Evolutionary conservation across 2,888 invertebrate genomes (phyloP), one percentile per base, ranked within the genome.

Genomic region (Sarcophaga subvicina): DNA sequence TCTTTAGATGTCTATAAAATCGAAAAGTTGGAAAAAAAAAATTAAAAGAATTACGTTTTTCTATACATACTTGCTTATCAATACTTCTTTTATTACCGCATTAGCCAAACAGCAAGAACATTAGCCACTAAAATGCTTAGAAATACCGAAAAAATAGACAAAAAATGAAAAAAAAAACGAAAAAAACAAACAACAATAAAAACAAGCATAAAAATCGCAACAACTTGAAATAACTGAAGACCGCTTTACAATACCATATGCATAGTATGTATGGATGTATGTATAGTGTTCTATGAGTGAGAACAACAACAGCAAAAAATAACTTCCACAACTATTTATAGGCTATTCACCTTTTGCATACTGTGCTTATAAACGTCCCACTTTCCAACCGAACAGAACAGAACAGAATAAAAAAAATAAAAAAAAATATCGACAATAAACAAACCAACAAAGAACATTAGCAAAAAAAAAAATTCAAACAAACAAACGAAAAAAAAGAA

Each of bases 331-430:
- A 80, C 84, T 69, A 88, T 84, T 86, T 83, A 79, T 90, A 93
- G 93, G 93, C 92, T 93, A 92, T 93, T 93, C 93, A 93, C 92
- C 93, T 93, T 54, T 89, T 90, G 88, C 84, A 63, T 72, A 81
- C 80, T 85, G 49, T 80, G 85, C 88, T 88, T 87, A 85, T 77
- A 80, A 88, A 82, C 88, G 88, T 88, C 89, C 89, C 86, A 89
- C 89, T 89, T 89, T 89, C 85, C 88, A 88, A 76, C 81, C 79
- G 67, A 77, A 81, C 79, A 72, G 14, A 69, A 69, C 10, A 37
- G 37, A 37, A 37, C 2, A 49, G 49, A 81, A 25, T 11, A 75
- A 54, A 60, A 62, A 78, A n/a, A 69, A 45, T n/a, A 20, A 67
- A 20, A 45, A 45, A 71, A 78, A 59, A 73, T 49, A 78, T n/a